These are phyloP conservation scores for Galeopterus variegatus DNA, from an alignment of 2,113 vertebrate species.

Conservation along the genomic window DNA sequence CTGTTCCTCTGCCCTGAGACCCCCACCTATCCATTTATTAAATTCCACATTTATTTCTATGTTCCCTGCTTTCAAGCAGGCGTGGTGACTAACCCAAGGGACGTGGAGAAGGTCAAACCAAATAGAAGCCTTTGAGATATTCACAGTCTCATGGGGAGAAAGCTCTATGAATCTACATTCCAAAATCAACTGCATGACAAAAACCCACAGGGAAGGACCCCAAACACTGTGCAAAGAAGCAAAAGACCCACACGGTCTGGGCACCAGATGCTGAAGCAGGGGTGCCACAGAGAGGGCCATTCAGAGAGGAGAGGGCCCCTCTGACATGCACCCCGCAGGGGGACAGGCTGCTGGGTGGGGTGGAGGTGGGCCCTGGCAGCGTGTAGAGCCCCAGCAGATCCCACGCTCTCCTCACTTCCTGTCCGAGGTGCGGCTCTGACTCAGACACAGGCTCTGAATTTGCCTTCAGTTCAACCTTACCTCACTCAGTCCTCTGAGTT, in stretches of 20 bases:
- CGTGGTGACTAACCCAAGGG: background rate
- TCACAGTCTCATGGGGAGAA: accelerated
- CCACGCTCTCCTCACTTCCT: background rate
- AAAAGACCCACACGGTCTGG: background rate
- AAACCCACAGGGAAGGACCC: no score
- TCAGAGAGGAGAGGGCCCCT: no score
- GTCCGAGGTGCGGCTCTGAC: accelerated
- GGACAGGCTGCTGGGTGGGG: no score
- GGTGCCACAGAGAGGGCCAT: background rate
- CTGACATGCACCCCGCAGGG: background rate
- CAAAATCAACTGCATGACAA: accelerated
- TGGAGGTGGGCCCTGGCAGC: no score
- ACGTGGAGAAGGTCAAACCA: accelerated
- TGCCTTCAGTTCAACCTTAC: accelerated
- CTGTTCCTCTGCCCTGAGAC: no score
- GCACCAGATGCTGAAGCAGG: background rate
- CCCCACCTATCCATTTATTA: accelerated
- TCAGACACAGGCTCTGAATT: background rate
- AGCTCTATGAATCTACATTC: background rate
- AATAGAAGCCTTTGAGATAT: accelerated
- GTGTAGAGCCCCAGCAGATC: no score
- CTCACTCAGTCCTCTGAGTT: accelerated
- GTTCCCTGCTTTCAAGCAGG: no score
- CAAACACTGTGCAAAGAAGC: background rate
- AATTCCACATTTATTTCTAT: background rate